Base-by-base conservation (phyloP, 2,888 invertebrate genomes). In the Odontothrips loti region DNA sequence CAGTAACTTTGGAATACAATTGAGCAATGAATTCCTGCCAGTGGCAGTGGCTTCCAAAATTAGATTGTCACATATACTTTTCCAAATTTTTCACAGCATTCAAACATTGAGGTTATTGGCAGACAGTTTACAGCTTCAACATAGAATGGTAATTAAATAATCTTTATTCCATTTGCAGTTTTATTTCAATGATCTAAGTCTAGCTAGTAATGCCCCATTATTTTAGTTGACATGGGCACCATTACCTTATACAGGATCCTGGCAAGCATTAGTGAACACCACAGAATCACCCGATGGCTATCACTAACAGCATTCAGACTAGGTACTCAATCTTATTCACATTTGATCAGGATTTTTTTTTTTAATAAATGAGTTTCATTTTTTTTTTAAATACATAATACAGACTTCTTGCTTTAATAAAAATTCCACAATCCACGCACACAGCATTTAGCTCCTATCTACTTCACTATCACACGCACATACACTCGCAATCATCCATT, bases 301-400 rank as follows among this genome's bases (percentile, higher is more conserved):
- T 75, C 68, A 75, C 68, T 75, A 58, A 58, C 68, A 75, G 68
- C 68, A 75, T 75, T 75, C 27, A 75, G 68, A 75, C 68, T 75
- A 75, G 68, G 68, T 75, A 75, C 68, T 75, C 68, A 75, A 75
- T 75, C 68, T 75, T 75, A 75, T 27, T 75, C 23, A 75, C 68
- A 75, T 75, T 75, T 75, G 68, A 75, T 75, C 68, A 75, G 27
- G n/a, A 75, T 75, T 75, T 75, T 27, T 3, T 75, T 75, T 75
- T 75, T 6, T 23, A 10, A 75, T 75, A 75, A n/a, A 75, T 27
- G 68, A 75, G 12, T 75, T 58, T 58, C 10, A 58, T 12, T 75
- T 75, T 23, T 15, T n/a, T 68, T 68, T 68, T 23, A 20, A 68
- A 68, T 58, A 58, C 58, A 58, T 58, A 58, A 15, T 58, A 58